Evolutionary conservation across 2,888 invertebrate species (phyloP).

Genomic region (Microctonus hyperodae): DNA sequence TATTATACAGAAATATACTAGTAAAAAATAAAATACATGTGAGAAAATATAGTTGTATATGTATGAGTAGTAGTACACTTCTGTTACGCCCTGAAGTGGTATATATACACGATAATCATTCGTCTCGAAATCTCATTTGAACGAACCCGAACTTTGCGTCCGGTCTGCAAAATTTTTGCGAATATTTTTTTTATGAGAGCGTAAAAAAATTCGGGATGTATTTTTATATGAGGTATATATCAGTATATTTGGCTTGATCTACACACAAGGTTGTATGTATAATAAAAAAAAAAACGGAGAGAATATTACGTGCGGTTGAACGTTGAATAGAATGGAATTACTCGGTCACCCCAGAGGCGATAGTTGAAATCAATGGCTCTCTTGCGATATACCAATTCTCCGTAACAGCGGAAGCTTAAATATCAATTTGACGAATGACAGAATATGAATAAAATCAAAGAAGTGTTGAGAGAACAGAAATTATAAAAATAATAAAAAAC

Average conservation of each 20-base stretch:
- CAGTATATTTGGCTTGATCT: not conserved
- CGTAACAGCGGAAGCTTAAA: not conserved
- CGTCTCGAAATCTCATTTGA: conserved; percentile 9
- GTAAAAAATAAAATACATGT: not conserved
- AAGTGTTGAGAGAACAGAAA: not conserved
- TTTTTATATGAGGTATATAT: not conserved
- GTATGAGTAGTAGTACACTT: too few species aligned
- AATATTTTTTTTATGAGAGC: conserved; percentile 26
- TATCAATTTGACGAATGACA: not conserved
- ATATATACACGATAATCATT: conserved; percentile 24
- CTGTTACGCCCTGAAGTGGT: conserved; percentile 11
- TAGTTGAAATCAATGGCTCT: conserved; percentile 30
- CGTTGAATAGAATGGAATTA: conserved; percentile 21
- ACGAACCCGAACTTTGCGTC: not conserved
- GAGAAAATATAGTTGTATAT: not conserved
- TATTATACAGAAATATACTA: not conserved
- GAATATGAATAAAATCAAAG: not conserved
- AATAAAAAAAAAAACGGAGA: not conserved
- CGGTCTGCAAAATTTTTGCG: not conserved
- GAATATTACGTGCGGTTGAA: conserved; percentile 13
- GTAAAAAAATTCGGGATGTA: conserved; percentile 11
- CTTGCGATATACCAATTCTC: not conserved
- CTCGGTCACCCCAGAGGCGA: conserved; percentile 14
- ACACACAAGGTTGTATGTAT: not conserved
- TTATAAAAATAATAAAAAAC: not conserved